These are phyloP conservation scores for Lepidochitona cinerea DNA, from an alignment of 2,888 invertebrate species.

Conservation along the genomic window DNA sequence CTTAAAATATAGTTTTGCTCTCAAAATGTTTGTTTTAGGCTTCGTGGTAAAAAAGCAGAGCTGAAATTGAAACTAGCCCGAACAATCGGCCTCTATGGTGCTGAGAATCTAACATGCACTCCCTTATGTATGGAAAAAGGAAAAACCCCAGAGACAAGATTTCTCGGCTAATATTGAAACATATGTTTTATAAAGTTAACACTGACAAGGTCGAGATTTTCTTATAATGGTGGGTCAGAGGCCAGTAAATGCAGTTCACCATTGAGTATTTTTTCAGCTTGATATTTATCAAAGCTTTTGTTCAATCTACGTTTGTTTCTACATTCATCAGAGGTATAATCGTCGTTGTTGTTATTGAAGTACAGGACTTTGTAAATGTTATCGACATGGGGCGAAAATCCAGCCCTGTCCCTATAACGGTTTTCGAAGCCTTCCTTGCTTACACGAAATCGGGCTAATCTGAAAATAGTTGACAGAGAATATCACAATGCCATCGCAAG, in stretches of 20 bases:
- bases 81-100: no score
- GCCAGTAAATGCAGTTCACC: slow-evolving; percentile 48
- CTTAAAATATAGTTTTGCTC: no score
- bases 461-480: no score
- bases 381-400: slow-evolving; percentile 55
- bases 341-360: slow-evolving; percentile 55
- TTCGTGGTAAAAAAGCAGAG: not conserved
- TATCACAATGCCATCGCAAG: no score
- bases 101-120: no score
- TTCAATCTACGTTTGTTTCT: slow-evolving; percentile 51
- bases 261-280: slow-evolving; percentile 46
- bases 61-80: not conserved
- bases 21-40: not conserved
- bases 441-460: slow-evolving; percentile 52
- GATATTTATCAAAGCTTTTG: slow-evolving; percentile 47
- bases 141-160: not conserved
- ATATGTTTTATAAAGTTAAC: no score
- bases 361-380: slow-evolving; percentile 55
- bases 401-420: slow-evolving; percentile 50
- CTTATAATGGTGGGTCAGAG: no score
- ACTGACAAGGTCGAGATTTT: no score
- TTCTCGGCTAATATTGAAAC: no score
- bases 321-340: slow-evolving; percentile 50
- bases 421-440: slow-evolving; percentile 60
- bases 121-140: not conserved